Base-by-base conservation (phyloP, 2,797 vertebrate species). In the Lepus oiostolus region DNA sequence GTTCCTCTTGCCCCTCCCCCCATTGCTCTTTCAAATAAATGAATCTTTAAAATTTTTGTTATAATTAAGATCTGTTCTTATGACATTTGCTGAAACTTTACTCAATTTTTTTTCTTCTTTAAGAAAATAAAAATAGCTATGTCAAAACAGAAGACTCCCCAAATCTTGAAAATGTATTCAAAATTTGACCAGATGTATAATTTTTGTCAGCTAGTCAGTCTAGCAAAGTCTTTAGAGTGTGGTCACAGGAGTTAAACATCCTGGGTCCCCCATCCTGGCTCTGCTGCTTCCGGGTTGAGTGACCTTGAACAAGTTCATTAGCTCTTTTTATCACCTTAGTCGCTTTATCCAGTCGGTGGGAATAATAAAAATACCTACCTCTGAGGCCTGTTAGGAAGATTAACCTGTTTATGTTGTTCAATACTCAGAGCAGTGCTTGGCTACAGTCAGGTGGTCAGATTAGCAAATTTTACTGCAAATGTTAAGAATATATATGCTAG, bases 61-160 rank as follows among this genome's bases (percentile, higher is more conserved):
- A 19, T 12, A 38, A 81, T 93, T 96, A 87, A 26, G 2, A 62
- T 91, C 38, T 17, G 4, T 83, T 91, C 52, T 85, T n/a, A 4
- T 89, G 28, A 47, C 65, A 2, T 93, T 91, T 60, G 5, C 80
- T 88, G 21, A 2, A 74, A 74, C 24, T 85, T 88, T 85, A 26
- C 42, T 85, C 30, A 74, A 54, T 70, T 71, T 79, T 75, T 90
- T 81, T 96, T 89, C 42, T 47, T 71, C 60, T 74, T 67, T 62
- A 67, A 81, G 21, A 74, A 60, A 89, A n/a, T n/a, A n/a, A 85
- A 84, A 93, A 71, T 70, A 52, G 75, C 75, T 4, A 28, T 35
- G 26, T 30, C 19, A 75, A 85, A 86, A 62, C 3, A 83, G 85
- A 92, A 72, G 5, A 85, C 7, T 81, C 52, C 52, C 62, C 12